Base-by-base conservation (phyloP, 2,797 vertebrate genomes). In the Protonibea diacanthus region DNA sequence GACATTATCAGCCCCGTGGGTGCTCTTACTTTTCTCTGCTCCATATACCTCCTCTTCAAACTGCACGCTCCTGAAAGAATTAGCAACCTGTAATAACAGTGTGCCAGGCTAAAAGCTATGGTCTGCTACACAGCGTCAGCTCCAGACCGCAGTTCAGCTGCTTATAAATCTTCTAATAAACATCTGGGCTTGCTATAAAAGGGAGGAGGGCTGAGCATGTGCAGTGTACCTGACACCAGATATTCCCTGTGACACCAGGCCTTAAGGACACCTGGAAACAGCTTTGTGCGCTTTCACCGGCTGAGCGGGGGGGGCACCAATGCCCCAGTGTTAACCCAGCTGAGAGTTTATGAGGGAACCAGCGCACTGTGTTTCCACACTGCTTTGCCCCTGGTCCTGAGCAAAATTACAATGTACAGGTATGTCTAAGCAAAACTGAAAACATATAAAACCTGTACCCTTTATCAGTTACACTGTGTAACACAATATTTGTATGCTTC, bases 181-280 rank as follows among this genome's bases (percentile, higher is more conserved):
- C 91, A 93, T 93, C 86, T 93, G 91, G 85, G 76, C 78, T 90
- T 86, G 87, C 77, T 74, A 87, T 92, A 81, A 88, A 80, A 52
- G 40, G 1, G 10, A 57, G 68, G 21, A 25, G 38, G 53, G 57
- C 71, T 61, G 66, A 82, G 58, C 74, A 80, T 70, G 77, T 75
- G 84, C 38, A 15, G 71, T 3, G 1, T 71, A 83, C 74, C 77
- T 68, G 87, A 89, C 68, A 92, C 87, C 88, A 47, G 89, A 94
- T 90, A 88, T 72, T 90, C 89, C 90, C 83, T 0, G 17, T 64
- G 82, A 80, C 80, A 80, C 73, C 3, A 20, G 57, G 65, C 82
- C 81, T 81, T 76, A 5, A 80, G 85, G 64, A 89, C 86, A 81
- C 67, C 61, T 47, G 44, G 64, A 73, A 75, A 64, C 62, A 13